Evolutionary conservation across 2,797 vertebrate species (phyloP).

Genomic region (Labeo calbasu): DNA sequence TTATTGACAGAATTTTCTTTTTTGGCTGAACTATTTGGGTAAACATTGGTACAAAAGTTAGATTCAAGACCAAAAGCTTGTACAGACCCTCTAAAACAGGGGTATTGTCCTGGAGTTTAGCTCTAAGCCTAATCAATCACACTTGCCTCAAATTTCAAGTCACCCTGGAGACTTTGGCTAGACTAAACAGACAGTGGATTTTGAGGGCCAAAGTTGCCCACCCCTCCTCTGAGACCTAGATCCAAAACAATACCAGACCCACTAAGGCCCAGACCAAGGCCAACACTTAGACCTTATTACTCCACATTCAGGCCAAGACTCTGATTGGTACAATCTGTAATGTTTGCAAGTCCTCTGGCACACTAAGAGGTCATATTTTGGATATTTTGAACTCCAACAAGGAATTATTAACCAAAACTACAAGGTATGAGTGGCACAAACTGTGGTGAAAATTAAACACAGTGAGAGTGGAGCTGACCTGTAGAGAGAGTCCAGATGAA

Average conservation of each 20-base stretch:
- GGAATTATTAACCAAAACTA: not conserved
- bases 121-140: not conserved
- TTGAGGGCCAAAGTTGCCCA: not conserved
- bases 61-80: not conserved
- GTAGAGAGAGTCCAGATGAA: slow-evolving; percentile 78
- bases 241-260: not conserved
- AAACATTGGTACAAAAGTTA: not conserved
- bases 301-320: not conserved
- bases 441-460: not conserved
- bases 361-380: not conserved
- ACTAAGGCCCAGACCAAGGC: not conserved
- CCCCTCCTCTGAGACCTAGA: not conserved
- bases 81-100: not conserved
- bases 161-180: not conserved
- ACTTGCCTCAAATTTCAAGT: not conserved
- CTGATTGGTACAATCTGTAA: not conserved
- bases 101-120: not conserved
- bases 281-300: not conserved
- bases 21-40: too few species aligned
- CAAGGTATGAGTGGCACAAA: not conserved
- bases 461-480: slow-evolving; percentile 77
- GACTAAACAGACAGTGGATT: not conserved
- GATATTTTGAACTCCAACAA: not conserved
- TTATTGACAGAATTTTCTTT: too few species aligned
- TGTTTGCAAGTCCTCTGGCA: not conserved